phyloP scores from a whole-genome alignment of 92 coral and sea anemone genomes.

The Parazoanthus swiftii region DNA sequence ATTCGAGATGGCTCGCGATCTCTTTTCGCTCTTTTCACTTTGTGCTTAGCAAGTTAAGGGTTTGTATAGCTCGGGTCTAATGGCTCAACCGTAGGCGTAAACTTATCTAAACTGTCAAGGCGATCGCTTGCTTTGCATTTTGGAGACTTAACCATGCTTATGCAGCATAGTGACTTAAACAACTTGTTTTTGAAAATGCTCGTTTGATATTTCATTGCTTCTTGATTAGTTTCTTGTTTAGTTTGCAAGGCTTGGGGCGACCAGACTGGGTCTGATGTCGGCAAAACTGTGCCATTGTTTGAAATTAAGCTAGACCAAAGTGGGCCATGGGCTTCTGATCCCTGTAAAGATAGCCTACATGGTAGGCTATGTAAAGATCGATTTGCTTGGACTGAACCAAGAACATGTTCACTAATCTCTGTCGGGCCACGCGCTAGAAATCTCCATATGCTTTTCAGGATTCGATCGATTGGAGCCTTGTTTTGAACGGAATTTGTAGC shows the following conservation, averaged over 20 bases:
- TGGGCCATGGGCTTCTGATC: background rate
- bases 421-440: conserved; percentile 28
- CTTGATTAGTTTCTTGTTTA: conserved; percentile 11
- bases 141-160: background rate
- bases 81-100: background rate
- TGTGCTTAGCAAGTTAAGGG: background rate
- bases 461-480: background rate
- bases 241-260: background rate
- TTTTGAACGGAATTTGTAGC: conserved; percentile 10
- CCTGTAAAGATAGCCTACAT: too few relatives aligned
- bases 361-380: background rate
- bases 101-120: background rate
- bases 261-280: conserved; percentile 12
- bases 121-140: conserved; percentile 6
- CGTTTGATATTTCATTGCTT: conserved; percentile 1
- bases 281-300: conserved; percentile 7
- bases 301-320: conserved; percentile 12
- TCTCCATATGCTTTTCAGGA: conserved; percentile 13
- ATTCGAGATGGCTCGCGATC: too few relatives aligned
- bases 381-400: conserved; percentile 16
- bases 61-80: conserved; percentile 6
- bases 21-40: background rate
- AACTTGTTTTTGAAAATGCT: background rate
- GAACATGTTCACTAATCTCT: conserved; percentile 6
- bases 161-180: conserved; percentile 4